phyloP scores from a whole-genome alignment of 1,140 invertebrate species.

The Lordiphosa collinella region DNA sequence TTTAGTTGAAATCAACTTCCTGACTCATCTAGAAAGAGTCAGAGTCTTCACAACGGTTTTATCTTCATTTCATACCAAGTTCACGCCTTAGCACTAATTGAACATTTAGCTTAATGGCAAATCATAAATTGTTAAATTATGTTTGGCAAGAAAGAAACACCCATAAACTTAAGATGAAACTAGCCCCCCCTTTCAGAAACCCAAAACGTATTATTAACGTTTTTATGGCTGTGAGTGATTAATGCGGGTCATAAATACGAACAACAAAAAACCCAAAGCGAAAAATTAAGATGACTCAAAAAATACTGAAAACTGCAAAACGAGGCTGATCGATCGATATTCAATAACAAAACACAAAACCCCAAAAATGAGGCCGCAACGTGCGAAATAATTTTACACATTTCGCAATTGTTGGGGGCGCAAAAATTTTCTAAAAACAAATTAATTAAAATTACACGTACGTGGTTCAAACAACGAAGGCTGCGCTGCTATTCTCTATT shows the following conservation, averaged over 20 bases:
- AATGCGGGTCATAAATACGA: conserved; percentile 56
- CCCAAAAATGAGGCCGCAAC: conserved; percentile 44
- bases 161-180: conserved; percentile 37
- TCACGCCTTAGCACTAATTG: conserved; percentile 69
- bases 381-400: conserved; percentile 54
- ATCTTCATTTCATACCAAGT: conserved; percentile 16
- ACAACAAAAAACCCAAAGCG: conserved; percentile 48
- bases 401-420: conserved; percentile 30
- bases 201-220: conserved; percentile 53
- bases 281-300: conserved; percentile 57
- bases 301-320: conserved; percentile 19
- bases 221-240: conserved; percentile 48
- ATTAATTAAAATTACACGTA: conserved; percentile 75
- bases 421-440: conserved; percentile 47
- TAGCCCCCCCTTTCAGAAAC: conserved; percentile 10
- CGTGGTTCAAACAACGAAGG: conserved; percentile 39
- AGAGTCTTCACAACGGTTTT: conserved; percentile 1
- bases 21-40: neutral
- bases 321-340: conserved; percentile 59
- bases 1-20: no score
- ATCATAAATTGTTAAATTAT: conserved; percentile 58
- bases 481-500: conserved; percentile 39
- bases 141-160: conserved; percentile 16
- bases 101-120: conserved; percentile 68
- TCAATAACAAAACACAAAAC: conserved; percentile 43